A percentile compares a stretch with the other conserved stretches of the same genome.
Evolutionary conservation across 1,140 invertebrate genomes (phyloP).

Genomic region (Colletes latitarsis): DNA sequence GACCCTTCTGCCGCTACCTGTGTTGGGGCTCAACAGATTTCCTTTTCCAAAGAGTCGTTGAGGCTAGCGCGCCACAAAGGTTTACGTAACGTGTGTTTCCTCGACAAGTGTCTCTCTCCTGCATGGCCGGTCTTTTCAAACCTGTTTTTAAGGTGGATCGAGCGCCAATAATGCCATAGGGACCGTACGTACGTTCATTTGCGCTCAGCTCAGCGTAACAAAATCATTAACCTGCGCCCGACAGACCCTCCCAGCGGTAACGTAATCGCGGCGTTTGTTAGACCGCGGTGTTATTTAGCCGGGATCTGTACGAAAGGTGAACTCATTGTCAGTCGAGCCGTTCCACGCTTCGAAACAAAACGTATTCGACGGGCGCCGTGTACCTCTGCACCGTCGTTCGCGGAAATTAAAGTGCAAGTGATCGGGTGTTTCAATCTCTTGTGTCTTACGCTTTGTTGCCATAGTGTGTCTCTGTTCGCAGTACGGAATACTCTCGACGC

Average conservation of each 20-base stretch:
- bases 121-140: slow-evolving; percentile 36
- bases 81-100: slow-evolving; percentile 48
- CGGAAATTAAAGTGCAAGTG: neutral
- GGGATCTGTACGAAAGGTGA: slow-evolving; percentile 25
- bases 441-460: neutral
- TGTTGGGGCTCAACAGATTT: too few species aligned
- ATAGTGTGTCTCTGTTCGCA: neutral
- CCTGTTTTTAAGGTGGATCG: slow-evolving; percentile 52
- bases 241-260: slow-evolving; percentile 41
- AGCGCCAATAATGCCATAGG: slow-evolving; percentile 37
- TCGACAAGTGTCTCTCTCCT: slow-evolving; percentile 3
- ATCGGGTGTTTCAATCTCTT: slow-evolving; percentile 1
- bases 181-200: slow-evolving; percentile 46
- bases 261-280: slow-evolving; percentile 45
- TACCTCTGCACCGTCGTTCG: neutral
- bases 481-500: neutral
- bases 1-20: too few species aligned
- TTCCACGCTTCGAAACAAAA: neutral
- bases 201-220: slow-evolving; percentile 56
- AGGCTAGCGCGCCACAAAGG: slow-evolving; percentile 33
- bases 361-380: neutral
- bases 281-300: slow-evolving; percentile 34
- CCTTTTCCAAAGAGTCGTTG: slow-evolving; percentile 38
- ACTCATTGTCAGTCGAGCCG: slow-evolving; percentile 18
- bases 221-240: slow-evolving; percentile 50